Percentiles rank a stretch among this genome's conserved stretches.
These are phyloP conservation scores for Parotia lawesii DNA, from an alignment of 2,113 vertebrate genomes.

Conservation along the genomic window DNA sequence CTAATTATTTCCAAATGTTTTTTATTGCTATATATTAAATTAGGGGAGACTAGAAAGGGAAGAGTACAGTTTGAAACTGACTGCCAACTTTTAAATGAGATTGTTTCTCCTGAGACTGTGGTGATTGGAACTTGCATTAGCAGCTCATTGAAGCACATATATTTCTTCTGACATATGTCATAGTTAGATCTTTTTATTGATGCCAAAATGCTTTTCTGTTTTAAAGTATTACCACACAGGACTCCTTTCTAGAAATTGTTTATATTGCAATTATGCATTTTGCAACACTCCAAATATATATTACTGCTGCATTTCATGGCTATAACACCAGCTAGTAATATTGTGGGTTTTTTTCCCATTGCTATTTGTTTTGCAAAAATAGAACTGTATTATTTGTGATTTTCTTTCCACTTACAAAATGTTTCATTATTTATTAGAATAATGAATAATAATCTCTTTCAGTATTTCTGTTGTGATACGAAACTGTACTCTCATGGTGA, in stretches of 20 bases:
- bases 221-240: neutral
- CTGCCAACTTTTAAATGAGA: slow-evolving; percentile 67
- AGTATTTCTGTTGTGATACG: neutral
- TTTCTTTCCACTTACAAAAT: neutral
- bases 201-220: neutral
- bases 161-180: slow-evolving; percentile 36
- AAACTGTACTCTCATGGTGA: neutral
- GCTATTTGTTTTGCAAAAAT: neutral
- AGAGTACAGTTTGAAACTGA: neutral
- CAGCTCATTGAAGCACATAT: slow-evolving; percentile 18
- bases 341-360: neutral
- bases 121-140: slow-evolving; percentile 41
- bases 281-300: neutral
- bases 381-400: neutral
- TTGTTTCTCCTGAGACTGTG: slow-evolving; percentile 45
- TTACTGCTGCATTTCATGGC: neutral
- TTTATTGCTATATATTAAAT: slow-evolving; percentile 40
- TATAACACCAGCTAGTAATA: neutral
- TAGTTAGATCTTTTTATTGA: neutral
- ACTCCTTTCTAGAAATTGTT: neutral
- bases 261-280: neutral
- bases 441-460: neutral
- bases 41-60: neutral
- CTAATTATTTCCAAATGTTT: slow-evolving; percentile 49
- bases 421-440: slow-evolving; percentile 3